A percentile compares a stretch with the other conserved stretches of the same genome.
Evolutionary conservation across 2,113 vertebrate species (phyloP).

Genomic region (Cebidichthys violaceus): DNA sequence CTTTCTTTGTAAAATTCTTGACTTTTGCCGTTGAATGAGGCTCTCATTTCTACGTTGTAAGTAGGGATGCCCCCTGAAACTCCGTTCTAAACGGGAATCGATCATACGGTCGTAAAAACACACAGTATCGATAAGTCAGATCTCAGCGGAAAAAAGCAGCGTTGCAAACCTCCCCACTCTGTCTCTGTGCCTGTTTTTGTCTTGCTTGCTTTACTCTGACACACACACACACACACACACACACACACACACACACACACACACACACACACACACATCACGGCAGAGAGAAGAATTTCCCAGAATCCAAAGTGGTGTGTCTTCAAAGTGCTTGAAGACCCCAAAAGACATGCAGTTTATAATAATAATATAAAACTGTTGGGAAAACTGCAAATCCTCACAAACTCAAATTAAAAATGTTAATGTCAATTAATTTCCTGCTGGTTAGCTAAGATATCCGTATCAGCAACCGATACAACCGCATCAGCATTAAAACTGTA

Average conservation of each 20-base stretch:
- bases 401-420: not conserved
- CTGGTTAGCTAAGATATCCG: not conserved
- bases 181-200: not conserved
- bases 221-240: too few relatives aligned
- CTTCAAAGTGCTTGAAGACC: too few relatives aligned
- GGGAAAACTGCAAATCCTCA: not conserved
- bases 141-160: not conserved
- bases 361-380: not conserved
- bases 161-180: not conserved
- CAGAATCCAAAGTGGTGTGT: not conserved
- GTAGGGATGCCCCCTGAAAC: not conserved
- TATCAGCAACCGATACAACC: too few relatives aligned
- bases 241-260: too few relatives aligned
- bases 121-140: not conserved
- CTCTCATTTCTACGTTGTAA: not conserved
- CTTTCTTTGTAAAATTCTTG: not conserved
- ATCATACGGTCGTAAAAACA: not conserved
- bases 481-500: not conserved
- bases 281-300: not conserved
- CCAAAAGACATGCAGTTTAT: not conserved
- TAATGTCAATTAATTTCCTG: not conserved
- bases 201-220: not conserved
- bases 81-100: too few relatives aligned
- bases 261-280: too few relatives aligned
- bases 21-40: slow-evolving; percentile 20